Evolutionary conservation across 2,888 invertebrate genomes (phyloP).

Genomic region (Melieria omissa): DNA sequence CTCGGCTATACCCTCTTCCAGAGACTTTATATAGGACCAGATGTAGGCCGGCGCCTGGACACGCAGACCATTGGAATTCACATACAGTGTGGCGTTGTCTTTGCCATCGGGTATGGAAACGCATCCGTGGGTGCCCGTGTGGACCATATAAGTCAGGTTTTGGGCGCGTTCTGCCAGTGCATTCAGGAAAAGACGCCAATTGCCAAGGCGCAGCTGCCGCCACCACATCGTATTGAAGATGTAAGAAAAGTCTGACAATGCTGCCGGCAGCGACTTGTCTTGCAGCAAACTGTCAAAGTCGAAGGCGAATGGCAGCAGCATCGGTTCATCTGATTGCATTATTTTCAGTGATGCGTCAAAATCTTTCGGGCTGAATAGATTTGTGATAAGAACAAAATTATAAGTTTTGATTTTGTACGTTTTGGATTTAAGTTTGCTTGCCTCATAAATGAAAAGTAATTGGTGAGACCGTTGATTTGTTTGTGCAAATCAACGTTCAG

Average conservation of each 20-base stretch:
- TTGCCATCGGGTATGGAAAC: slow-evolving; percentile 4
- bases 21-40: slow-evolving; percentile 39
- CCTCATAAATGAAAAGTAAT: too few species aligned
- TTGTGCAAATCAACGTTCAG: too few species aligned
- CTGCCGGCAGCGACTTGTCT: background rate
- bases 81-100: too few species aligned
- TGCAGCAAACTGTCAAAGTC: slow-evolving; percentile 21
- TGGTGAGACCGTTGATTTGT: too few species aligned
- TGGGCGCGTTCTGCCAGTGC: slow-evolving; percentile 32
- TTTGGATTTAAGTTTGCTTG: too few species aligned
- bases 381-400: background rate
- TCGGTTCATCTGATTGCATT: background rate
- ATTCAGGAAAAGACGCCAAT: slow-evolving; percentile 40
- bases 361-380: background rate
- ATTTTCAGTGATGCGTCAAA: background rate
- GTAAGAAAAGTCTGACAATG: slow-evolving; percentile 11
- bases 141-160: slow-evolving; percentile 33
- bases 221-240: slow-evolving; percentile 41
- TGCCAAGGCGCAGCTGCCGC: slow-evolving; percentile 40
- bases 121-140: slow-evolving; percentile 31
- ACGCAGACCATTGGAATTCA: too few species aligned
- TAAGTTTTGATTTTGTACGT: background rate
- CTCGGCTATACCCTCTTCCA: slow-evolving; percentile 15
- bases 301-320: slow-evolving; percentile 14
- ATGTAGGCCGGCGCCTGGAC: slow-evolving; percentile 39